Conservation (phyloP, 2,113 vertebrate genomes). For the Neodon shergylaensis region DNA sequence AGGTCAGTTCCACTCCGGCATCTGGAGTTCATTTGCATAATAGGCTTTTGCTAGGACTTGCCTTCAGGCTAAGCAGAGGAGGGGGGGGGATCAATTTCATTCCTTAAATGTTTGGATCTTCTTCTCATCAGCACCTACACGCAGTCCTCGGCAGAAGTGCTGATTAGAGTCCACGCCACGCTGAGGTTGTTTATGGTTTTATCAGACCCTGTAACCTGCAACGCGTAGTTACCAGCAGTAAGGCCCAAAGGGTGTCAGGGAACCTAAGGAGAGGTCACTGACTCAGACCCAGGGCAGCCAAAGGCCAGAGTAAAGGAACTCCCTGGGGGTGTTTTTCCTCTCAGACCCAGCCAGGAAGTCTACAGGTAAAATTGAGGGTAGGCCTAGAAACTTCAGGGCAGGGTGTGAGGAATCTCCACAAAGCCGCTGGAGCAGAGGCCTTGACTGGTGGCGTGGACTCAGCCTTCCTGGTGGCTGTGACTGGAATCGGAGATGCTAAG, state of each 20-base stretch:
- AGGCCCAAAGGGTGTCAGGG: neutral
- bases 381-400: no score
- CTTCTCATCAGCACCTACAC: rapidly evolving
- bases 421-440: no score
- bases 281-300: neutral
- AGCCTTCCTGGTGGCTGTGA: no score
- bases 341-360: neutral
- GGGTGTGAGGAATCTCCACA: rapidly evolving
- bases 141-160: neutral
- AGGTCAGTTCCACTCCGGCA: neutral
- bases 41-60: neutral
- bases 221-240: neutral
- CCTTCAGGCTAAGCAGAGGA: neutral
- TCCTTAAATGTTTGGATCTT: neutral
- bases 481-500: neutral
- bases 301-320: neutral
- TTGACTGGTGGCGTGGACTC: neutral
- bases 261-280: neutral
- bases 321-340: no score
- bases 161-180: neutral
- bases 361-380: neutral
- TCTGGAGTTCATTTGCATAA: neutral
- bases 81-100: neutral
- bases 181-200: neutral
- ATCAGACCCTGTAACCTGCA: neutral